Percentiles rank a stretch among this genome's conserved stretches.
phyloP scores from a whole-genome alignment of 1,140 invertebrate species.

The Ruditapes philippinarum region DNA sequence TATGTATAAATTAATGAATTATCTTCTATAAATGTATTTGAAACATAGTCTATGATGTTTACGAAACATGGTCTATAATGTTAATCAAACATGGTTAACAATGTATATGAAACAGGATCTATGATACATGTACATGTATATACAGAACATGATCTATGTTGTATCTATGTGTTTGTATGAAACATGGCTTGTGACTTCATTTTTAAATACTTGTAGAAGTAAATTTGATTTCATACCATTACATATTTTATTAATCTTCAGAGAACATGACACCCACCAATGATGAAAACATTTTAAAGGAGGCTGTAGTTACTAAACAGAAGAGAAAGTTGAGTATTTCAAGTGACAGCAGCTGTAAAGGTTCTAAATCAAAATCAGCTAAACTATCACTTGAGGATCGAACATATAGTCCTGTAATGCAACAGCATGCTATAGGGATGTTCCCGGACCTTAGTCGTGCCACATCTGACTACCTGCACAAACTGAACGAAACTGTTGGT shows the following conservation, averaged over 20 bases:
- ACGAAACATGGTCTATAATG: too few relatives aligned
- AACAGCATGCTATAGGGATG: not conserved
- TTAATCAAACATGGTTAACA: too few relatives aligned
- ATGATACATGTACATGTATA: too few relatives aligned
- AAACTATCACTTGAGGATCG: not conserved
- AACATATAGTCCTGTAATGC: not conserved
- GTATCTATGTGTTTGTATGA: too few relatives aligned
- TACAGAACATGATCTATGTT: too few relatives aligned
- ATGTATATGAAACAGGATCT: too few relatives aligned
- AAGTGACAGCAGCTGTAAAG: not conserved
- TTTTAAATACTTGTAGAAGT: too few relatives aligned
- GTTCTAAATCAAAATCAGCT: not conserved
- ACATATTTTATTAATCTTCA: not conserved
- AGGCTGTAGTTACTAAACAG: not conserved
- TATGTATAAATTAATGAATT: too few relatives aligned
- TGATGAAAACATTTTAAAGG: not conserved
- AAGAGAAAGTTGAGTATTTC: not conserved
- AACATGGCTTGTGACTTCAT: too few relatives aligned
- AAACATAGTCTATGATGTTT: too few relatives aligned
- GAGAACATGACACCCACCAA: not conserved
- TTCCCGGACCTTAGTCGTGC: constrained; percentile 15
- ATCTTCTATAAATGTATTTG: too few relatives aligned
- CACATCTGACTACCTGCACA: constrained; percentile 8
- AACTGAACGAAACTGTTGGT: constrained; percentile 27
- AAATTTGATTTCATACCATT: too few relatives aligned